Base-by-base conservation (phyloP, 2,113 vertebrate genomes). In the Pholis gunnellus region DNA sequence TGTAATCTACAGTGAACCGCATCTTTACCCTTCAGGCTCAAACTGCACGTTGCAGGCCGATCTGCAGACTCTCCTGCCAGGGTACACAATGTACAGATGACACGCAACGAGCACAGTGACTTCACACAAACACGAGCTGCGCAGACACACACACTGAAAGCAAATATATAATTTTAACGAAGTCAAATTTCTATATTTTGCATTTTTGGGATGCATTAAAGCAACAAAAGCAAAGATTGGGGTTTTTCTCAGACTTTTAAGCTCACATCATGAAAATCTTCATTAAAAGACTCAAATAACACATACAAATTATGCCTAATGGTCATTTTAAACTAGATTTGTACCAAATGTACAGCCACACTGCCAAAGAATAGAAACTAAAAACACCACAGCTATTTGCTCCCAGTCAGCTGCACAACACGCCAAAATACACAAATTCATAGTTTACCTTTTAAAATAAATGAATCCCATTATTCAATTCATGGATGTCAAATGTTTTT, bases 81-180 rank as follows among this genome's bases (percentile, higher is more conserved):
- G 9, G 84, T 15, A 89, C 70, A 90, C 42, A 75, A 84, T 90
- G 84, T 89, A 78, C 77, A 88, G 66, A 50, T 27, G 31, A 22
- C 3, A 29, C 1, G 20, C 18, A 42, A 71, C 4, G 2, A 1
- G 4, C 11, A 44, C 4, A 40, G 10, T 0, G 11, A 10, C 38
- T 20, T 27, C 9, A 13, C 22, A 69, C 6, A 40, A 4, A 36
- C 7, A 18, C 42, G 0, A 44, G 15, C 2, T 6, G 17, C 5
- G 22, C 20, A 2, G 3, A 56, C 4, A 25, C 27, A 27, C 17
- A 15, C 8, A 36, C 6, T 46, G 5, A 60, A 52, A 13, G 5
- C 27, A 42, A 44, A 81, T 0, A 5, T 4, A 42, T 25, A 2
- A 48, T 14, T 20, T 36, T 15, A 72, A 34, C 2, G n/a, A 57